phyloP scores from a whole-genome alignment of 2,888 invertebrate genomes.

The Seira sanloemensis region DNA sequence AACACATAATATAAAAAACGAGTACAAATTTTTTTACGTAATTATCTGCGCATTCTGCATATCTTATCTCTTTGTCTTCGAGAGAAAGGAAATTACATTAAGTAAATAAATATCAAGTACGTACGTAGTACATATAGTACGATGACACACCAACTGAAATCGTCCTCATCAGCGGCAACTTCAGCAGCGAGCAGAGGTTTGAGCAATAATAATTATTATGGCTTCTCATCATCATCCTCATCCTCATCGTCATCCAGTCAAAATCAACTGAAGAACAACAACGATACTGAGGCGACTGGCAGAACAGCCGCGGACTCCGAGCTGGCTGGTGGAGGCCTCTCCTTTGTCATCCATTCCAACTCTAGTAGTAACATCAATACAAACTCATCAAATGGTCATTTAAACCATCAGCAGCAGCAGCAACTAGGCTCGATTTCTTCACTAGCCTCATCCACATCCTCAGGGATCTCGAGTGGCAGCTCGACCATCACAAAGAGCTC shows the following conservation, averaged over 20 bases:
- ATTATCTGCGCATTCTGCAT: too few species aligned
- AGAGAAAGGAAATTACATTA: constrained; percentile 3
- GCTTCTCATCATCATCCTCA: too few species aligned
- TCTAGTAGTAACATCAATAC: too few species aligned
- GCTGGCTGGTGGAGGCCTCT: constrained; percentile 33
- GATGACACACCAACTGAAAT: constrained; percentile 8
- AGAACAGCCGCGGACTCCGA: constrained; percentile 5
- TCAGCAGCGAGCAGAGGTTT: background rate
- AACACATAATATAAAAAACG: background rate
- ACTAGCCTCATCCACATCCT: constrained; percentile 10
- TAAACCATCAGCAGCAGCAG: constrained; percentile 22
- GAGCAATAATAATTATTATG: constrained; percentile 37
- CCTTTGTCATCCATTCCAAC: constrained; percentile 45
- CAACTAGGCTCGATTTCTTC: constrained; percentile 19
- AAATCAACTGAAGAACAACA: background rate
- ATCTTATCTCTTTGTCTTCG: too few species aligned
- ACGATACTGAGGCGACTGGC: background rate
- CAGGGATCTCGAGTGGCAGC: constrained; percentile 48
- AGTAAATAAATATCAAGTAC: too few species aligned
- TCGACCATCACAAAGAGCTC: constrained; percentile 45
- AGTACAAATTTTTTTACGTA: background rate
- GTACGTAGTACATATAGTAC: too few species aligned
- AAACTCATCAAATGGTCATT: background rate
- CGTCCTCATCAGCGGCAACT: too few species aligned
- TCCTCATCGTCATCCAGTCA: background rate